phyloP scores from a whole-genome alignment of 1,140 invertebrate genomes.

The Plutomurus gul region DNA sequence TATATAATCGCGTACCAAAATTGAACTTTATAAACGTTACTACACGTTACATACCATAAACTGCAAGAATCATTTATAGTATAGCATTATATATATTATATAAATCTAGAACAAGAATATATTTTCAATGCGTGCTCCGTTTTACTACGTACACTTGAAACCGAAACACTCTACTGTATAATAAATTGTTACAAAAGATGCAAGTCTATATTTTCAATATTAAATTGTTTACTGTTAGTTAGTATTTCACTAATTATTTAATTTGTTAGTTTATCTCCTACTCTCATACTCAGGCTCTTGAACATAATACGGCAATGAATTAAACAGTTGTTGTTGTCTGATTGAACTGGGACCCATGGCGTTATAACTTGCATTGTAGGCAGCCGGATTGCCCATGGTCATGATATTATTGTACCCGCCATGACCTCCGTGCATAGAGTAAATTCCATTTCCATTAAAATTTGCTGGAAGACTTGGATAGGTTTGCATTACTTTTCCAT shows the following conservation, averaged over 20 bases:
- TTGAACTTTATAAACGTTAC: background rate
- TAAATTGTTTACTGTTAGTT: background rate
- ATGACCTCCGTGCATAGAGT: constrained; percentile 32
- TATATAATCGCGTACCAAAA: constrained; percentile 15
- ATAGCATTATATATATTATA: background rate
- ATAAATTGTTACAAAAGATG: background rate
- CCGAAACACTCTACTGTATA: background rate
- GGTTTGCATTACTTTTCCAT: constrained; percentile 2
- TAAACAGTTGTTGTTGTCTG: constrained; percentile 38
- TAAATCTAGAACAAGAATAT: background rate
- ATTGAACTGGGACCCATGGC: constrained; percentile 29
- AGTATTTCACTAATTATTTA: too few relatives aligned
- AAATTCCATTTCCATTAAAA: constrained; percentile 11
- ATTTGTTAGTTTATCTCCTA: constrained; percentile 28
- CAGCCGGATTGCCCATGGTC: constrained; percentile 21
- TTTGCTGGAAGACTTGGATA: constrained; percentile 31
- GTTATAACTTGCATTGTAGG: constrained; percentile 37
- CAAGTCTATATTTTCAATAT: background rate
- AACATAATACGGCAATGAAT: constrained; percentile 39
- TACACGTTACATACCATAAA: background rate
- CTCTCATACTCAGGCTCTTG: constrained; percentile 43
- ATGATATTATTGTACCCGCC: background rate
- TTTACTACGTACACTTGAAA: background rate
- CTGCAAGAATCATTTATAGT: background rate
- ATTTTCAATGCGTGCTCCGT: too few relatives aligned